Percentiles rank a stretch among this genome's conserved stretches.
Conservation (phyloP, 2,113 vertebrate species). For the Rhinogobius similis region DNA sequence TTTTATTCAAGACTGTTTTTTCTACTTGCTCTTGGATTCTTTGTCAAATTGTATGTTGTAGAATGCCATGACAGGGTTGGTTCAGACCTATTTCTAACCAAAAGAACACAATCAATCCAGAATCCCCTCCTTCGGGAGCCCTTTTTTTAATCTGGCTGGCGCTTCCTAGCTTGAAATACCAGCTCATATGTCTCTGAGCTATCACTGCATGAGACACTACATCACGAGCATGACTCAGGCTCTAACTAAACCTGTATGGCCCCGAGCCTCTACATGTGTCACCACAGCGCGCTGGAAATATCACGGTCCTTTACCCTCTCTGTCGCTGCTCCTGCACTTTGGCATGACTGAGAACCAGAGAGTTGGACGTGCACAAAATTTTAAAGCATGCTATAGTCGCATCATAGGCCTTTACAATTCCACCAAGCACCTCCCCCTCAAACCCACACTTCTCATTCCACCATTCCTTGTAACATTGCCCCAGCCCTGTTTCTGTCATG, state of each 20-base stretch:
- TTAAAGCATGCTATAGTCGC: constrained; percentile 55
- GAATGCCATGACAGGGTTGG: constrained; percentile 31
- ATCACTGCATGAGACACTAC: constrained; percentile 67
- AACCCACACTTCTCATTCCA: background rate
- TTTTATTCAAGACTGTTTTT: constrained; percentile 22
- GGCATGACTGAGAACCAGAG: constrained; percentile 64
- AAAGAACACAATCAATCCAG: constrained; percentile 60
- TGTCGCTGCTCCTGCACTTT: constrained; percentile 64
- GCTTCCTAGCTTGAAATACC: constrained; percentile 63
- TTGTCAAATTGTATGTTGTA: constrained; percentile 33
- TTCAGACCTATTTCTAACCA: constrained; percentile 39
- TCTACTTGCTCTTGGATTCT: constrained; percentile 11
- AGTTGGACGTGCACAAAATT: constrained; percentile 67
- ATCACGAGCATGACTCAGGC: constrained; percentile 73
- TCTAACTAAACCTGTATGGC: constrained; percentile 74
- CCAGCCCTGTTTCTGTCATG: constrained; percentile 59
- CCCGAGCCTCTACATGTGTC: constrained; percentile 70
- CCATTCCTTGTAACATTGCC: constrained; percentile 24
- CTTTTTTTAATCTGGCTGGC: constrained; percentile 53
- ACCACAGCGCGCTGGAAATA: constrained; percentile 62
- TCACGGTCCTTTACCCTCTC: constrained; percentile 63
- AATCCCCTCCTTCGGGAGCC: constrained; percentile 51
- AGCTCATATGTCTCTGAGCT: constrained; percentile 70
- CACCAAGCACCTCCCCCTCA: constrained; percentile 22
- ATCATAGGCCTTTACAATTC: constrained; percentile 53